These are phyloP conservation scores for Alca torda DNA, from an alignment of 2,797 vertebrate genomes.

Conservation along the genomic window DNA sequence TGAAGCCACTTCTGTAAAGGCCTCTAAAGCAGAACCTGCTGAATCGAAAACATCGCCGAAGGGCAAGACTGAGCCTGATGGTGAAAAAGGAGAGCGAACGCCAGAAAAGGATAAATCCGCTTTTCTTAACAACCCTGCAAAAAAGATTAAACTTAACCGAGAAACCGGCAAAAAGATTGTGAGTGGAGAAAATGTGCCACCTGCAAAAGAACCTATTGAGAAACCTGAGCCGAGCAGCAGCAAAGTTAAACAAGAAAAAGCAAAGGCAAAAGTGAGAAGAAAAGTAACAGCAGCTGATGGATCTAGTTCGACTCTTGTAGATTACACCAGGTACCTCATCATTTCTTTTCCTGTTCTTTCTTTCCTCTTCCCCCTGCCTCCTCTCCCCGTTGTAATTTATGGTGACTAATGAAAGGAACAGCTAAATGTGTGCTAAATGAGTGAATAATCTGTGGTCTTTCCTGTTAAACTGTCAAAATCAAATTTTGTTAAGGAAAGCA, in stretches of 20 bases:
- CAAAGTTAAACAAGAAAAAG: constrained; percentile 79
- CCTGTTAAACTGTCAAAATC: not conserved
- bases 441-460: not conserved
- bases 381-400: not conserved
- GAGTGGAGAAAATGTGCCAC: constrained; percentile 63
- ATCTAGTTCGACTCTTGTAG: constrained; percentile 76
- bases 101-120: constrained; percentile 83
- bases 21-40: constrained; percentile 68
- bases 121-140: constrained; percentile 77
- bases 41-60: constrained; percentile 79
- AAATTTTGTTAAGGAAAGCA: fast-evolving
- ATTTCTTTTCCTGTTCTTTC: not conserved
- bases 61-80: constrained; percentile 75
- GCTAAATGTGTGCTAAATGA: not conserved
- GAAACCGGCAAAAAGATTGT: constrained; percentile 86
- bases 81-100: constrained; percentile 76
- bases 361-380: not conserved
- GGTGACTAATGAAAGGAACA: not conserved
- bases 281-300: constrained; percentile 77
- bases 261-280: constrained; percentile 75
- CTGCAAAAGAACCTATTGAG: constrained; percentile 75
- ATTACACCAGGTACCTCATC: constrained; percentile 83
- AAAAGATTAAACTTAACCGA: constrained; percentile 94
- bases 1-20: constrained; percentile 70
- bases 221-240: constrained; percentile 72